Percentiles rank a stretch among this genome's conserved stretches.
These are phyloP conservation scores for Lutraria lutraria DNA, from an alignment of 2,888 invertebrate species.

Conservation along the genomic window DNA sequence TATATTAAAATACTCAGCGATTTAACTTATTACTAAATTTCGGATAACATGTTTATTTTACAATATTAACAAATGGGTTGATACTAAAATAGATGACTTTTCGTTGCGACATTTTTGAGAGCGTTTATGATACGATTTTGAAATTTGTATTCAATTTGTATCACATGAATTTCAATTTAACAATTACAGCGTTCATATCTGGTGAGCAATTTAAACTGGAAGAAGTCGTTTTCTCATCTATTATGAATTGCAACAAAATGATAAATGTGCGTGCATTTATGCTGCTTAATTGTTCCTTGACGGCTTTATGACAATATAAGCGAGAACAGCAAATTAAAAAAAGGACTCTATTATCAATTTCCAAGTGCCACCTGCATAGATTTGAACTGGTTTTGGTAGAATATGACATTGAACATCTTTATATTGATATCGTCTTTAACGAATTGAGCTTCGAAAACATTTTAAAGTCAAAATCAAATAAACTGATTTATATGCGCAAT, in stretches of 20 bases:
- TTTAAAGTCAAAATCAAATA: constrained; percentile 70
- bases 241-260: constrained; percentile 64
- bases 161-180: constrained; percentile 45
- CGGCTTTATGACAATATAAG: constrained; percentile 56
- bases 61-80: constrained; percentile 21
- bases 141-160: constrained; percentile 33
- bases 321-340: constrained; percentile 52
- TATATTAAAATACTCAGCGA: not conserved
- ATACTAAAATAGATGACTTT: constrained; percentile 24
- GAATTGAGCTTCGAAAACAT: constrained; percentile 49
- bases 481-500: constrained; percentile 65
- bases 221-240: constrained; percentile 54
- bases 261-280: constrained; percentile 54
- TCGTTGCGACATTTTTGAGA: not conserved
- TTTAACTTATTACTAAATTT: constrained; percentile 18
- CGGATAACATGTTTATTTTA: constrained; percentile 14
- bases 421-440: constrained; percentile 51
- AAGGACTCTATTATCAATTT: constrained; percentile 56
- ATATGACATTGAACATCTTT: constrained; percentile 54
- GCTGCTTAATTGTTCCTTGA: constrained; percentile 47
- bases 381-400: constrained; percentile 55
- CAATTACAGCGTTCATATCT: constrained; percentile 19
- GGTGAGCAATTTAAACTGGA: constrained; percentile 37
- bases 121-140: constrained; percentile 23
- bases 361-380: constrained; percentile 56